Evolutionary conservation across 2,888 invertebrate genomes (phyloP).

Genomic region (Calliopum simillimum): DNA sequence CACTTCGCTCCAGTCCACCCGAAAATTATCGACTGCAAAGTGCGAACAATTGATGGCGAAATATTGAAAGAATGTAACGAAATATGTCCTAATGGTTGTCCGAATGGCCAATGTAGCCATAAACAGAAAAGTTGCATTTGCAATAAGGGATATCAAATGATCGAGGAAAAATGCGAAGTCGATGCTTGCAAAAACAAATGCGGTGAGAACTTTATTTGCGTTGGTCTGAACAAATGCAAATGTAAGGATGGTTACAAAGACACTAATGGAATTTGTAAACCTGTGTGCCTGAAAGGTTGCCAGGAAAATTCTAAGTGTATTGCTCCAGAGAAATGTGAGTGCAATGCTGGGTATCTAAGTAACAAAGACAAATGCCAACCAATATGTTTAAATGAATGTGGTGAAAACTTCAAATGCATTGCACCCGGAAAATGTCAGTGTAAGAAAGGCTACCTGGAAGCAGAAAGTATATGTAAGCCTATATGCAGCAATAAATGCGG

Average conservation of each 20-base stretch:
- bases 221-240: no score
- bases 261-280: no score
- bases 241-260: no score
- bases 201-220: no score
- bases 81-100: conserved; percentile 21
- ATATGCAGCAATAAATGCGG: conserved; percentile 2
- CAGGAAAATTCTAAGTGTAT: conserved; percentile 6
- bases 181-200: no score
- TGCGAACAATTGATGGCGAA: no score
- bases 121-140: conserved; percentile 20
- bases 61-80: neutral
- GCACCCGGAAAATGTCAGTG: no score
- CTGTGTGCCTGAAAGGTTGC: conserved; percentile 6
- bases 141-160: conserved; percentile 11
- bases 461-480: conserved; percentile 2
- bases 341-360: conserved; percentile 24
- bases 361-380: no score
- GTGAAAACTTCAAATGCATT: no score
- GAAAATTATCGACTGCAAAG: neutral
- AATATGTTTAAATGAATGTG: no score
- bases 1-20: no score
- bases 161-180: conserved; percentile 9
- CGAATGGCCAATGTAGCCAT: conserved; percentile 27
- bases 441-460: neutral
- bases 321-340: conserved; percentile 22